Base-by-base conservation (phyloP, 2,113 vertebrate genomes). In the Colossoma macropomum region DNA sequence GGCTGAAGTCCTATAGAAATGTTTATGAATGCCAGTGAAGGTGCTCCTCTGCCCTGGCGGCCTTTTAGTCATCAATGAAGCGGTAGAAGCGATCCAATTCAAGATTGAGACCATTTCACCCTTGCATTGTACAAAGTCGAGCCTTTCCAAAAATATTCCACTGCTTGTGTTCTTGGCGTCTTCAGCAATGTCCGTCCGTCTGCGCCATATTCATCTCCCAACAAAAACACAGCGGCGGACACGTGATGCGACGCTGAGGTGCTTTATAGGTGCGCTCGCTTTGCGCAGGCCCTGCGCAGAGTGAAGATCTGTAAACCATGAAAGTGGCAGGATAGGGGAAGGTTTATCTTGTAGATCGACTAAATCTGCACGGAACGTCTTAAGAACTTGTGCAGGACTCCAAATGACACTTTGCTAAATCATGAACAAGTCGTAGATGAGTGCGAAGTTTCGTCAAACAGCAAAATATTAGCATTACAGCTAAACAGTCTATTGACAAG, bases 1-100 rank as follows among this genome's bases (percentile, higher is more conserved):
- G 89, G 92, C 94, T 93, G 95, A 94, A 97, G 96, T 97, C 96
- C 96, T 96, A 95, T 96, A 97, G 92, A 95, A 96, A 89, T 96
- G 96, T 96, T 96, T 97, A 93, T 96, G 94, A 89, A 94, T 92
- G 92, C 94, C 94, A 90, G 92, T 93, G 87, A 92, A 94, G 91
- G 92, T 89, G 85, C 88, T 94, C 91, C 93, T 91, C 79, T 86
- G 91, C 87, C 82, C 91, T 91, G 91, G 87, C 86, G 91, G 91
- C 87, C 77, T 90, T 82, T 88, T 90, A 86, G 82, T 92, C 93
- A 94, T 95, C 92, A 92, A 94, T 86, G 88, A 91, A 92, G 89
- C 94, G 87, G 87, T 87, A 92, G 81, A 89, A 87, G 82, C 87
- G 84, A 89, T 95, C 95, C 95, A 86, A 89, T 84, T 91, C 91